Evolutionary conservation across 2,888 invertebrate species (phyloP).

Genomic region (Oxyteleia sp.): DNA sequence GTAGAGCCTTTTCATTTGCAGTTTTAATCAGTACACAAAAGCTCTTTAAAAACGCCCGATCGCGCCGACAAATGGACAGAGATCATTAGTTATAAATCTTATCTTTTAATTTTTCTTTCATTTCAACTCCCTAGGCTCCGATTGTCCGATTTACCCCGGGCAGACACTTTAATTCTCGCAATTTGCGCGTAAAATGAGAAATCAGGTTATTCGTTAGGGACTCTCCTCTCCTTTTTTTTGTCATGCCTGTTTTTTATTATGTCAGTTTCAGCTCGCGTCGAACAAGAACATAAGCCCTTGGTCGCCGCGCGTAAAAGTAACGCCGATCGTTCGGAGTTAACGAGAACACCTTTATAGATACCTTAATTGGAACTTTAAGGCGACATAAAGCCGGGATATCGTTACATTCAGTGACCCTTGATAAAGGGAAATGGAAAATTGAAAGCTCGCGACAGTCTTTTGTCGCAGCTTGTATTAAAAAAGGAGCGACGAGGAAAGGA

Average conservation of each 20-base stretch:
- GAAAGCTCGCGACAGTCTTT: conserved; percentile 68
- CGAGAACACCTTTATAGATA: conserved; percentile 78
- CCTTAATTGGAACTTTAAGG: conserved; percentile 82
- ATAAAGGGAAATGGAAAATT: conserved; percentile 73
- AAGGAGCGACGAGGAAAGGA: conserved; percentile 31
- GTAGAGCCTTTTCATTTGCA: conserved; percentile 54
- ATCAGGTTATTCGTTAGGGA: background rate
- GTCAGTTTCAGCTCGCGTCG: conserved; percentile 23
- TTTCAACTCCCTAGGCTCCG: background rate
- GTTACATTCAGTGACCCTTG: conserved; percentile 67
- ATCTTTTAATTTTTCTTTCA: conserved; percentile 23
- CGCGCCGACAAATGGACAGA: conserved; percentile 14
- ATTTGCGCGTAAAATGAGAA: conserved; percentile 11
- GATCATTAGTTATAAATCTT: conserved; percentile 25
- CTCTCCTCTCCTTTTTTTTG: conserved; percentile 2
- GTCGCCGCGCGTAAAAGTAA: conserved; percentile 72
- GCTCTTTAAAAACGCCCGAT: conserved; percentile 55
- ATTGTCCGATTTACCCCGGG: background rate
- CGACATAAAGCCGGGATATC: conserved; percentile 77
- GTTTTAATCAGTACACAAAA: conserved; percentile 60
- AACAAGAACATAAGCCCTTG: conserved; percentile 51
- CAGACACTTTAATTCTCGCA: conserved; percentile 3
- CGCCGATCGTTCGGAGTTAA: conserved; percentile 78
- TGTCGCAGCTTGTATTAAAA: conserved; percentile 57
- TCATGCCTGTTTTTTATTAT: conserved; percentile 49